Evolutionary conservation across 2,888 invertebrate genomes (phyloP).

Genomic region (Apoda limacodes): DNA sequence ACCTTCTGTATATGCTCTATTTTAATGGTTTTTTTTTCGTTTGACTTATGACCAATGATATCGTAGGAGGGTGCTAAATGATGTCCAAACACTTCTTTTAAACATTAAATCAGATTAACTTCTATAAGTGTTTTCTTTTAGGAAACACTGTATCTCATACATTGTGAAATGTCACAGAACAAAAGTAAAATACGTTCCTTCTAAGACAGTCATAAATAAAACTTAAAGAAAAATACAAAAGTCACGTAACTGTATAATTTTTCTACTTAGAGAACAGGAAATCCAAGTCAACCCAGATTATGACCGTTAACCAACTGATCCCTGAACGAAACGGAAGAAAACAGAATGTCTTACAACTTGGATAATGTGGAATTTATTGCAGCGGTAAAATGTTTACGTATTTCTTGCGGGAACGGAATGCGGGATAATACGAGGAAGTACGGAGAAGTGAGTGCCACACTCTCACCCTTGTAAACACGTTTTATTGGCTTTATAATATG

Average conservation of each 20-base stretch:
- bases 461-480: constrained; percentile 70
- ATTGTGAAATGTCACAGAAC: too few species aligned
- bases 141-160: too few species aligned
- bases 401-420: constrained; percentile 53
- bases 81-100: too few species aligned
- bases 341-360: constrained; percentile 64
- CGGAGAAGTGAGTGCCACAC: constrained; percentile 52
- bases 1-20: too few species aligned
- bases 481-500: constrained; percentile 71
- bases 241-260: constrained; percentile 56
- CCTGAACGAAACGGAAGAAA: constrained; percentile 60
- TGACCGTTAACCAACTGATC: constrained; percentile 66
- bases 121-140: too few species aligned
- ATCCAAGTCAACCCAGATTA: constrained; percentile 61
- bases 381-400: constrained; percentile 69
- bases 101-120: too few species aligned
- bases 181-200: too few species aligned
- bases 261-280: constrained; percentile 46
- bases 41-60: too few species aligned
- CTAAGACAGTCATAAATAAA: too few species aligned
- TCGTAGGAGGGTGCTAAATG: too few species aligned
- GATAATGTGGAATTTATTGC: constrained; percentile 69
- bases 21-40: too few species aligned
- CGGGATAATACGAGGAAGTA: constrained; percentile 32
- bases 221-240: constrained; percentile 35